phyloP scores from a whole-genome alignment of 2,797 vertebrate species.

The Xerus rutilus region DNA sequence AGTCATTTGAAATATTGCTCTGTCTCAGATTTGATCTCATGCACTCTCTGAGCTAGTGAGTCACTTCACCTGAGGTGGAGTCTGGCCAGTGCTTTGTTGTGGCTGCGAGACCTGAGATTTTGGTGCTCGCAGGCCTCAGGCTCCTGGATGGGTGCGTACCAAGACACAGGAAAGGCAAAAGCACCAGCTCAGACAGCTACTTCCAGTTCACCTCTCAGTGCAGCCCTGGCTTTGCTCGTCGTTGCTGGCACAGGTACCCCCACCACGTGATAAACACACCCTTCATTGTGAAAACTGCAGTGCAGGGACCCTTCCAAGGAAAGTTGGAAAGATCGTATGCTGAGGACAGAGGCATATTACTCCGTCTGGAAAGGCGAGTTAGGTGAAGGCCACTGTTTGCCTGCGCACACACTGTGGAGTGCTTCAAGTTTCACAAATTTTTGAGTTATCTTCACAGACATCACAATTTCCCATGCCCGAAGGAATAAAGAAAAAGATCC shows the following conservation, averaged over 20 bases:
- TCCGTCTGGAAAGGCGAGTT: not conserved
- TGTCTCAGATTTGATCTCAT: not conserved
- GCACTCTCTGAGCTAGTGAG: not conserved
- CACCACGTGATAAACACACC: not conserved
- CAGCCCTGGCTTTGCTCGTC: not conserved
- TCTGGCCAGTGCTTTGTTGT: not conserved
- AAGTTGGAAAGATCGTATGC: not conserved
- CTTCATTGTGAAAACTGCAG: not conserved
- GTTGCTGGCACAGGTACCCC: not conserved
- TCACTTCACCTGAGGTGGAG: not conserved
- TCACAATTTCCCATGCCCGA: not conserved
- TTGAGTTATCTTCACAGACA: conserved; percentile 21
- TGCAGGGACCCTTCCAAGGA: not conserved
- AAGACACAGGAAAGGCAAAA: not conserved
- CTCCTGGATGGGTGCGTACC: not conserved
- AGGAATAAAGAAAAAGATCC: conserved; percentile 21
- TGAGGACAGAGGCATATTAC: not conserved
- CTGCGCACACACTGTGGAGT: not conserved
- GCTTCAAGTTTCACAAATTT: conserved; percentile 36
- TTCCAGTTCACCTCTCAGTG: not conserved
- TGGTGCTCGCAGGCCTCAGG: not conserved
- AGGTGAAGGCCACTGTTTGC: not conserved
- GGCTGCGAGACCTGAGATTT: not conserved
- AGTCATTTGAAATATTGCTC: conserved; percentile 1
- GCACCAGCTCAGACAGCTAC: not conserved